phyloP scores from a whole-genome alignment of 1,140 invertebrate species.

The Myzus persicae region DNA sequence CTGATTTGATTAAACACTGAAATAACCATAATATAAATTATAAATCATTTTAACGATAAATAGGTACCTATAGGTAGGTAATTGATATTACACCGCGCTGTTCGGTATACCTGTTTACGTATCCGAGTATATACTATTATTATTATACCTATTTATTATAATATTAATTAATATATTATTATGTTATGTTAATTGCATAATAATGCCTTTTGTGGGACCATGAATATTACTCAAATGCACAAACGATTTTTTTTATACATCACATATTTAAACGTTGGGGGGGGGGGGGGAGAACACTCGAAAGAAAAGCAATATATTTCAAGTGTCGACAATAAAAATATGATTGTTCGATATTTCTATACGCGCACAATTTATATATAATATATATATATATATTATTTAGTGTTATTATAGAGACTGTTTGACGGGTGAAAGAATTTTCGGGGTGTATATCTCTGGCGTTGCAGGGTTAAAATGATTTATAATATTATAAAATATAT shows the following conservation, averaged over 20 bases:
- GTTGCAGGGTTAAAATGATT: slow-evolving; percentile 38
- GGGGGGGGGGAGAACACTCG: too few relatives aligned
- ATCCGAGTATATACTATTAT: not conserved
- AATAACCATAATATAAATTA: not conserved
- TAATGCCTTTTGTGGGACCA: not conserved
- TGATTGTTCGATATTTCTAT: not conserved
- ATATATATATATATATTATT: slow-evolving; percentile 18
- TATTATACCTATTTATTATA: not conserved
- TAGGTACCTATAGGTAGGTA: not conserved
- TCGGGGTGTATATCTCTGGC: slow-evolving; percentile 14
- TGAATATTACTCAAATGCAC: not conserved
- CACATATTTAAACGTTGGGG: not conserved
- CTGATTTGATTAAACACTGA: not conserved
- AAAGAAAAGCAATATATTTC: slow-evolving; percentile 38
- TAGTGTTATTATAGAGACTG: slow-evolving; percentile 21
- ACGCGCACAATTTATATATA: not conserved
- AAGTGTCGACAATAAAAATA: slow-evolving; percentile 27
- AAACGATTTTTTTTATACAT: not conserved
- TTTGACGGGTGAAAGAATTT: slow-evolving; percentile 42
- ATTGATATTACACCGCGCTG: not conserved
- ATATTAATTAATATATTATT: not conserved
- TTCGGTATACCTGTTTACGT: not conserved
- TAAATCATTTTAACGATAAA: slow-evolving; percentile 37
- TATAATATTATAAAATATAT: not conserved
- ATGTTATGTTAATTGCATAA: not conserved